Base-by-base conservation (phyloP, 2,888 invertebrate species). In the Sinohyriopsis cumingii region DNA sequence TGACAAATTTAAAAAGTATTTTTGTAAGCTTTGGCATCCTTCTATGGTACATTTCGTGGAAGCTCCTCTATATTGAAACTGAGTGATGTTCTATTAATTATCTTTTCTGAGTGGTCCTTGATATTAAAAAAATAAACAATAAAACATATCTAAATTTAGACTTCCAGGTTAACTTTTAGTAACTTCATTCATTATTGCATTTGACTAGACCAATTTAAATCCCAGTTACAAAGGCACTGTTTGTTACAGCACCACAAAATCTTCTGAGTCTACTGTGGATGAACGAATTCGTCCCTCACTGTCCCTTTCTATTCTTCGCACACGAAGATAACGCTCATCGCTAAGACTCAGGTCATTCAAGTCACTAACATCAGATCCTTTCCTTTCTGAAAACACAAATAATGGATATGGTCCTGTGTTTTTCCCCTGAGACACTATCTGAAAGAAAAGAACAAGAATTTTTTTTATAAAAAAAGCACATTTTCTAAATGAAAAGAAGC, bases 301-400 rank as follows among this genome's bases (percentile, higher is more conserved):
- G 62, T 83, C 82, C 18, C 79, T 65, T 12, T 69, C 70, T 28
- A 79, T 74, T 65, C 84, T 84, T 56, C 73, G 70, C 9, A 87
- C 71, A 53, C 81, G 67, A 15, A 87, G 68, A 15, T 80, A 77
- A n/a, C 76, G 77, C 61, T 84, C 82, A 61, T 81, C 78, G 62
- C 80, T 78, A 53, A 76, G 61, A 19, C 73, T 75, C 18, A 73
- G 57, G 56, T 72, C 72, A 15, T 79, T 71, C 22, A 75, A 64
- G 20, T 77, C 68, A n/a, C 62, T 66, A 12, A 65, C 45, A 22
- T 65, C 56, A 45, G 63, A 55, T 56, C 86, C 82, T 56, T 83
- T 82, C 71, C 95, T 95, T 83, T 94, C 93, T 77, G 94, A 93
- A 86, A 96, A 93, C 73, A 94, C 93, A 91, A 96, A 96, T 92